phyloP scores from a whole-genome alignment of 2,113 vertebrate genomes.

The Dasyprocta punctata region DNA sequence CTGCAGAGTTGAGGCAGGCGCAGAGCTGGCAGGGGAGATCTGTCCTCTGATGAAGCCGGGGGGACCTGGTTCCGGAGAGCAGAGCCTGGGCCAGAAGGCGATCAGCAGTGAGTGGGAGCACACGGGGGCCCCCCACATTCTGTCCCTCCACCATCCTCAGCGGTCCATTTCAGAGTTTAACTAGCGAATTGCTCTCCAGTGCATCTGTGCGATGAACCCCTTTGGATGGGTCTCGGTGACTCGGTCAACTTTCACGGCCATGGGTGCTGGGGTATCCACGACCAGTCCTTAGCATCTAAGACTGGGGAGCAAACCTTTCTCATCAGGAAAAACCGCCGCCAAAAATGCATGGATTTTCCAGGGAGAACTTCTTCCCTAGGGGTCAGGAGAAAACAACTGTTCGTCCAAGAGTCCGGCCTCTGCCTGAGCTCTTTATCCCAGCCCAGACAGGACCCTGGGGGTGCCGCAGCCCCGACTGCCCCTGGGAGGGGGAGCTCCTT shows the following conservation, averaged over 20 bases:
- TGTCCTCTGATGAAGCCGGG: background rate
- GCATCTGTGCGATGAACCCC: constrained; percentile 74
- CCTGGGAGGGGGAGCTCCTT: fast-evolving
- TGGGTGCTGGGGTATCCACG: constrained; percentile 25
- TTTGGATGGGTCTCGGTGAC: constrained; percentile 30
- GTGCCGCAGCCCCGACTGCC: fast-evolving
- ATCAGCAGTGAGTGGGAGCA: constrained; percentile 64
- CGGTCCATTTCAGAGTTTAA: constrained; percentile 84
- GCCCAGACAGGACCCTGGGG: fast-evolving
- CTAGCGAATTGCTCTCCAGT: constrained; percentile 77
- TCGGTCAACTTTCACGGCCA: constrained; percentile 51
- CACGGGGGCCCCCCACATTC: constrained; percentile 83
- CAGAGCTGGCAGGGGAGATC: too few species aligned
- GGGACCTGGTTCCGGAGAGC: constrained; percentile 15
- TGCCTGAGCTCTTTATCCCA: fast-evolving
- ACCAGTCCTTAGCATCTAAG: background rate
- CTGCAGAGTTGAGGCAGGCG: background rate
- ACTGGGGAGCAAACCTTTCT: background rate
- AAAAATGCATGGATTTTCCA: background rate
- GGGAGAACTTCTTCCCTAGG: background rate
- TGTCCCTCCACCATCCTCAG: constrained; percentile 83
- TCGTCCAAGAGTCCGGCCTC: background rate
- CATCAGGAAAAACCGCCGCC: background rate
- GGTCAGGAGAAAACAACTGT: background rate
- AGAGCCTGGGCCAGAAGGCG: background rate